These are phyloP conservation scores for Oryzaephilus surinamensis DNA, from an alignment of 1,140 invertebrate genomes.

Conservation along the genomic window DNA sequence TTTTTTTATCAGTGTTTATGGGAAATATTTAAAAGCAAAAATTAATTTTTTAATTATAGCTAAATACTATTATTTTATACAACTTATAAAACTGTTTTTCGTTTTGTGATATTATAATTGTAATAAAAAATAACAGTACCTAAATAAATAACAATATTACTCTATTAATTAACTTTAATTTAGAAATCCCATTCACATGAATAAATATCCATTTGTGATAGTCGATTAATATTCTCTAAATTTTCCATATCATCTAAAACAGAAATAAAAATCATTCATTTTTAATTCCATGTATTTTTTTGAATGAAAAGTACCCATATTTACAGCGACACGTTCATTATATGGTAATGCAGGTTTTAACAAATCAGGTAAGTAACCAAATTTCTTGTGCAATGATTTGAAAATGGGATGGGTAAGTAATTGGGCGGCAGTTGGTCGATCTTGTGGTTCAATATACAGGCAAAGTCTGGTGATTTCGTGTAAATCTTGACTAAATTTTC, in stretches of 20 bases:
- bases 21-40: no score
- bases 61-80: no score
- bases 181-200: conserved; percentile 41
- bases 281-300: conserved; percentile 5
- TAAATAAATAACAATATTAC: no score
- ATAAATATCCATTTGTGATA: conserved; percentile 35
- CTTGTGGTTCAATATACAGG: conserved; percentile 50
- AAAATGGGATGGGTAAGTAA: conserved; percentile 66
- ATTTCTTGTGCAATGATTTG: conserved; percentile 48
- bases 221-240: conserved; percentile 32
- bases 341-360: conserved; percentile 43
- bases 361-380: conserved; percentile 37
- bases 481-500: conserved; percentile 61
- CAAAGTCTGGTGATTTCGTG: conserved; percentile 66
- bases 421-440: conserved; percentile 52
- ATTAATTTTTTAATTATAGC: no score
- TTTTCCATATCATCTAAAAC: conserved; percentile 34
- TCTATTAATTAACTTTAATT: no score
- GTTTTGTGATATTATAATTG: no score
- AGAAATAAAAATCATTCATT: conserved; percentile 4
- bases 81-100: background rate
- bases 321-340: conserved; percentile 36
- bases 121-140: no score
- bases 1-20: no score
- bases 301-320: conserved; percentile 29